A percentile compares a stretch with the other conserved stretches of the same genome.
phyloP scores from a whole-genome alignment of 2,888 invertebrate species.

The Epistrophe grossulariae region DNA sequence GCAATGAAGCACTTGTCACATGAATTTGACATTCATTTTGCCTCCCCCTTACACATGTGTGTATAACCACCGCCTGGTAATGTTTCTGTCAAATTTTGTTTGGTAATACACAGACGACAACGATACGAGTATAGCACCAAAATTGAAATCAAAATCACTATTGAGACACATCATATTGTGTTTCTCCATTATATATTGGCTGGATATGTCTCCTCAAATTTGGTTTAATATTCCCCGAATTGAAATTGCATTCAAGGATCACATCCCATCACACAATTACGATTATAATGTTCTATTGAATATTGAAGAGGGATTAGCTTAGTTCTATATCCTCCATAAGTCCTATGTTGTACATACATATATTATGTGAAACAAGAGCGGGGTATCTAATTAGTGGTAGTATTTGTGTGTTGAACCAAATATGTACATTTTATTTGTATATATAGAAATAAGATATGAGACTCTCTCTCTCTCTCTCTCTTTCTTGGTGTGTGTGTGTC shows the following conservation, averaged over 20 bases:
- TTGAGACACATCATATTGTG: constrained; percentile 26
- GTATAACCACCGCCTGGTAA: background rate
- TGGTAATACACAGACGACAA: background rate
- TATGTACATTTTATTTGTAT: constrained; percentile 34
- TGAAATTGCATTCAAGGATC: constrained; percentile 65
- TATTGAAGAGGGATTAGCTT: constrained; percentile 62
- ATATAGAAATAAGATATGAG: background rate
- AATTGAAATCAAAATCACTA: constrained; percentile 49
- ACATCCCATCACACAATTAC: constrained; percentile 57
- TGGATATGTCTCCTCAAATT: constrained; percentile 21
- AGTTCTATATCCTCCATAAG: background rate
- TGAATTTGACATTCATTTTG: constrained; percentile 41
- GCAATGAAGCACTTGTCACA: constrained; percentile 30
- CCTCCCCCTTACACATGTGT: background rate
- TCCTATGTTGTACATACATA: background rate
- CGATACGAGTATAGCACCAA: background rate
- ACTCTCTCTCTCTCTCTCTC: background rate
- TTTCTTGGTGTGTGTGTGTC: constrained; percentile 7
- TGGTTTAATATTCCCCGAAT: constrained; percentile 26
- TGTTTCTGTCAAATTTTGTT: constrained; percentile 17
- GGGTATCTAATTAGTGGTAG: constrained; percentile 50
- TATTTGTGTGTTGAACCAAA: constrained; percentile 37
- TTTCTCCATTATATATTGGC: background rate
- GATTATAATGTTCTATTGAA: constrained; percentile 56
- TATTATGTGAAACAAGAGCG: constrained; percentile 1